Conservation (phyloP, 2,113 vertebrate genomes). For the Rhabdornis inornatus region DNA sequence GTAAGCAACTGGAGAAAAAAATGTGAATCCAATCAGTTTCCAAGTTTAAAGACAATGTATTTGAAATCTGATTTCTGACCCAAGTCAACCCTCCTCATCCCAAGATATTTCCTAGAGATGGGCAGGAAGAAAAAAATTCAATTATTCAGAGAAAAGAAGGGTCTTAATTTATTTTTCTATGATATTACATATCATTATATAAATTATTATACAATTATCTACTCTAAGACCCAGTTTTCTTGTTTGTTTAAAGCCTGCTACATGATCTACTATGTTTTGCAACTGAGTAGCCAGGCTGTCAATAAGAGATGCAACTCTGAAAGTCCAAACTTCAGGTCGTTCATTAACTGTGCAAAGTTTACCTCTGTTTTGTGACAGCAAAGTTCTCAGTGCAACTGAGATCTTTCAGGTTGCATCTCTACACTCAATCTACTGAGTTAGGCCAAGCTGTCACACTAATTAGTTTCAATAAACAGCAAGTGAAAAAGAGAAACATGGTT, state of each 20-base stretch:
- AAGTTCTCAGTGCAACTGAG: not conserved
- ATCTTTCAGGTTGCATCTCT: not conserved
- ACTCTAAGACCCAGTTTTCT: not conserved
- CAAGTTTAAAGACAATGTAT: not conserved
- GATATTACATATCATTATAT: not conserved
- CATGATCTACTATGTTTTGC: not conserved
- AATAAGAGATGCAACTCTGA: not conserved
- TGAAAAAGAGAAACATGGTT: not conserved
- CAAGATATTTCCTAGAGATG: not conserved
- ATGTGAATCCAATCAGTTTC: not conserved
- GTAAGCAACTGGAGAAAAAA: not conserved
- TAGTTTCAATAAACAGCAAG: not conserved
- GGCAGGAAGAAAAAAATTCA: not conserved
- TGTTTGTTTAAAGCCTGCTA: not conserved
- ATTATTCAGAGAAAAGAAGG: not conserved
- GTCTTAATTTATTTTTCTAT: not conserved
- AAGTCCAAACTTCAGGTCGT: not conserved
- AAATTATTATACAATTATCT: not conserved
- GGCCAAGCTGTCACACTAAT: not conserved
- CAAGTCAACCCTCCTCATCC: not conserved
- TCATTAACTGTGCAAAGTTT: not conserved
- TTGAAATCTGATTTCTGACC: not conserved
- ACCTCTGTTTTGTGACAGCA: not conserved
- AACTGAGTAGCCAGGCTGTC: not conserved
- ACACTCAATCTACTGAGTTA: not conserved